Evolutionary conservation across 2,113 vertebrate genomes (phyloP).

Genomic region (Colinus virginianus): DNA sequence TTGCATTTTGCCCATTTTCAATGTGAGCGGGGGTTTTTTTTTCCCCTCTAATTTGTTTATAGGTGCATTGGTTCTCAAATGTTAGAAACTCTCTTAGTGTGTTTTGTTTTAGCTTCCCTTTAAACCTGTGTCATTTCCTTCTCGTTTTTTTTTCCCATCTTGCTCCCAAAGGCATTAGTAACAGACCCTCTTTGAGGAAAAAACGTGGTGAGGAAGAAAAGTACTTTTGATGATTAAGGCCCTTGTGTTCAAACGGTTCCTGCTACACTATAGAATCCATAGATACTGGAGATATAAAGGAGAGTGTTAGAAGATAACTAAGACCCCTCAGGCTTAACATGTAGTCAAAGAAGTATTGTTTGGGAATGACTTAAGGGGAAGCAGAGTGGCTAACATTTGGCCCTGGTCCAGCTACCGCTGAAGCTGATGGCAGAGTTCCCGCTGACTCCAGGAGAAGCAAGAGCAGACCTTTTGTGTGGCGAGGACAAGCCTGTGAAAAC

Average conservation of each 20-base stretch:
- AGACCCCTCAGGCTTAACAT: constrained; percentile 52
- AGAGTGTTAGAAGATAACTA: constrained; percentile 53
- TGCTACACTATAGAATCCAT: constrained; percentile 58
- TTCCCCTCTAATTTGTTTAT: neutral
- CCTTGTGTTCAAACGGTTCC: constrained; percentile 59
- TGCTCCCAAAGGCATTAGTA: constrained; percentile 35
- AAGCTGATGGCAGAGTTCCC: constrained; percentile 47
- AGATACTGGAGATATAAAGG: constrained; percentile 56
- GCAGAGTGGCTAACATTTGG: constrained; percentile 46
- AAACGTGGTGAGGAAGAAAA: constrained; percentile 47
- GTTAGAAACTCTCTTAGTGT: neutral
- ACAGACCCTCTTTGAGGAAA: constrained; percentile 64
- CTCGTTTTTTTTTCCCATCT: constrained; percentile 33
- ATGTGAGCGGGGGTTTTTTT: neutral
- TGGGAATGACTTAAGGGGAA: constrained; percentile 62
- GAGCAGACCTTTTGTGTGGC: constrained; percentile 50
- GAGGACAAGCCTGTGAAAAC: constrained; percentile 2
- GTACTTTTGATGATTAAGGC: constrained; percentile 62
- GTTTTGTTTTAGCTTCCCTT: neutral
- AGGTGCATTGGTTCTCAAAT: neutral
- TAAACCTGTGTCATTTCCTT: constrained; percentile 50
- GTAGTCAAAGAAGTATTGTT: constrained; percentile 70
- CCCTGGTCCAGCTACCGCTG: neutral
- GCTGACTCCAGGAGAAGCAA: constrained; percentile 24
- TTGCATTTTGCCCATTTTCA: neutral